These are phyloP conservation scores for Lethrus apterus DNA, from an alignment of 1,140 invertebrate species.

Conservation along the genomic window DNA sequence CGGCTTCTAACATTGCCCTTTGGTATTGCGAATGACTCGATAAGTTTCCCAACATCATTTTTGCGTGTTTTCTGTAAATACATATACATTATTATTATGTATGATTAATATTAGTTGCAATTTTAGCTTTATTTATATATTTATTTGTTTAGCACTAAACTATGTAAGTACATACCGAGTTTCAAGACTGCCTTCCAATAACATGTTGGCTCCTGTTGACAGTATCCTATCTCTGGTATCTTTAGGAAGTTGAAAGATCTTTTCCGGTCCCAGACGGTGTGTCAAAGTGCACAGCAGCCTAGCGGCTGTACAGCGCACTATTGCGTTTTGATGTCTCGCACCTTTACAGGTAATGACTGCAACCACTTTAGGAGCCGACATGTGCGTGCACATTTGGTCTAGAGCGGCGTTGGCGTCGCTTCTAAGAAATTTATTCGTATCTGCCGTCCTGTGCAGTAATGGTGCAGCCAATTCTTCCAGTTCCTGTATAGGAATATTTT, in stretches of 20 bases:
- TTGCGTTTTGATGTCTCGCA: conserved; percentile 74
- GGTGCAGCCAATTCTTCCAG: conserved; percentile 75
- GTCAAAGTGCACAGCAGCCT: conserved; percentile 65
- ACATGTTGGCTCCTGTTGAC: conserved; percentile 68
- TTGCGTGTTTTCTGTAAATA: conserved; percentile 54
- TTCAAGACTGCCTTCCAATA: conserved; percentile 80
- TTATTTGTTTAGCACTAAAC: no score
- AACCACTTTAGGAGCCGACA: conserved; percentile 50
- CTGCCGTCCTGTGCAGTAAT: conserved; percentile 78
- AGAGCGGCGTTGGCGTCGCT: conserved; percentile 80
- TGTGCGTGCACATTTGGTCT: conserved; percentile 66
- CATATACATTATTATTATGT: neutral
- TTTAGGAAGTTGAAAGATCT: conserved; percentile 61
- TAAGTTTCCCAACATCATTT: conserved; percentile 55
- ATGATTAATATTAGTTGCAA: neutral
- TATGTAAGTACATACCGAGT: conserved; percentile 53
- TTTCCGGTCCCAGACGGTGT: conserved; percentile 64
- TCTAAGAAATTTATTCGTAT: conserved; percentile 87
- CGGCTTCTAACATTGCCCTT: conserved; percentile 53
- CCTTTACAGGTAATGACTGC: conserved; percentile 47
- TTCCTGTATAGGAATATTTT: no score
- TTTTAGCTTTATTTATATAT: conserved; percentile 6
- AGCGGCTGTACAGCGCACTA: conserved; percentile 72
- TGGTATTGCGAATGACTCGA: conserved; percentile 56
- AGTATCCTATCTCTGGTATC: conserved; percentile 78